A percentile compares a stretch with the other conserved stretches of the same genome.
Evolutionary conservation across 2,797 vertebrate genomes (phyloP).

Genomic region (Pelodytes ibericus): DNA sequence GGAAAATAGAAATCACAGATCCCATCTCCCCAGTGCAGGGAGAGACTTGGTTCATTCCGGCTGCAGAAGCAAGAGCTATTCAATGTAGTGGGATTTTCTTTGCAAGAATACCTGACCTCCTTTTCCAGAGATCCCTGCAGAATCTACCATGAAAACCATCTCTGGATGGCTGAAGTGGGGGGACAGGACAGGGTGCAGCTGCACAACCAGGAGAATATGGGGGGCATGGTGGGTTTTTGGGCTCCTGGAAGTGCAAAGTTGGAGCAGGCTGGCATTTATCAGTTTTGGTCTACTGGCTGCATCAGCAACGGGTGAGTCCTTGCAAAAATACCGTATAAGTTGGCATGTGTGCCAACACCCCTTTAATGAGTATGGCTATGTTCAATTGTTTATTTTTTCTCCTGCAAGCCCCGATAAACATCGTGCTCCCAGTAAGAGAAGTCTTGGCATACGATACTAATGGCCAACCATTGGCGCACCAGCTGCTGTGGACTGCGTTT

Average conservation of each 20-base stretch:
- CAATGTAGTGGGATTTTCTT: constrained; percentile 93
- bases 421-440: background rate
- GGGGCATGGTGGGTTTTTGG: constrained; percentile 79
- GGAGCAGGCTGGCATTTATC: constrained; percentile 85
- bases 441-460: too few species aligned
- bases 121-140: constrained; percentile 56
- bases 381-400: background rate
- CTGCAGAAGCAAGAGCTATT: constrained; percentile 88
- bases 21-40: constrained; percentile 76
- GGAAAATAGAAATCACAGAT: constrained; percentile 47
- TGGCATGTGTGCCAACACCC: background rate
- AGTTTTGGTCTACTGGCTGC: constrained; percentile 83
- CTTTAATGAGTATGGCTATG: background rate
- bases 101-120: constrained; percentile 76
- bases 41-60: constrained; percentile 98
- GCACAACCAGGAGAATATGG: constrained; percentile 73
- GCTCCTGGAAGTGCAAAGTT: constrained; percentile 82
- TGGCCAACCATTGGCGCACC: too few species aligned
- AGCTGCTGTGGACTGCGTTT: too few species aligned
- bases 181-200: constrained; percentile 81
- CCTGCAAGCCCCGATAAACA: background rate
- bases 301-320: constrained; percentile 88
- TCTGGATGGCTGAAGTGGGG: constrained; percentile 63
- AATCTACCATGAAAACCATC: constrained; percentile 75
- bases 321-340: constrained; percentile 11